Base-by-base conservation (phyloP, 2,888 invertebrate genomes). In the Eristalis intricaria region DNA sequence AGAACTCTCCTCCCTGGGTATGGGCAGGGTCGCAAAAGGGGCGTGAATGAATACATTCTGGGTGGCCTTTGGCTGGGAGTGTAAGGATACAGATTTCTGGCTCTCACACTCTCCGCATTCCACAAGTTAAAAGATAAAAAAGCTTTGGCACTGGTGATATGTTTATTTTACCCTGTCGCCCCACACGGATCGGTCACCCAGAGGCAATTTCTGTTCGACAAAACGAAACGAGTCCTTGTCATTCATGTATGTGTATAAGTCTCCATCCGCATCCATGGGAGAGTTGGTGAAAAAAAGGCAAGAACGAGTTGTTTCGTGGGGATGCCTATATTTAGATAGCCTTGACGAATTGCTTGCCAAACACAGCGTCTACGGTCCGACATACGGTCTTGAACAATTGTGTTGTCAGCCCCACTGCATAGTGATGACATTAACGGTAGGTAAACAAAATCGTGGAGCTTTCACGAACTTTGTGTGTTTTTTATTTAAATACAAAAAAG, bases 251-350 rank as follows among this genome's bases (percentile, higher is more conserved):
- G 38, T 38, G 13, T 38, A 13, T 32, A 43, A 13, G 38, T n/a
- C 3, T n/a, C 1, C 43, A n/a, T 15, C 3, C 43, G 13, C 5
- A 1, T 50, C 50, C 19, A 8, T 7, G 19, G 10, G 50, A 7
- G n/a, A 19, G 50, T 19, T 50, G 10, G 43, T n/a, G 4, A 7
- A 1, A 50, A 1, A 50, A n/a, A 50, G 3, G 26, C n/a, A 19
- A n/a, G 7, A 50, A 50, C n/a, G 8, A 19, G 7, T 50, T 50
- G 19, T 19, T 50, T 50, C 58, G 22, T 56, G 43, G 1, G 63
- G 38, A 64, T 56, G 60, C 8, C 84, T 84, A 87, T 76, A 84
- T 73, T 80, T 87, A 87, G 83, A 87, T 23, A 84, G 84, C 87
- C 87, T 87, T 87, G 87, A 65, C 56, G 58, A 76, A 19, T 68